Percentiles rank a stretch among this genome's conserved stretches.
These are phyloP conservation scores for Yponomeuta cagnagella DNA, from an alignment of 2,888 invertebrate species.

Conservation along the genomic window DNA sequence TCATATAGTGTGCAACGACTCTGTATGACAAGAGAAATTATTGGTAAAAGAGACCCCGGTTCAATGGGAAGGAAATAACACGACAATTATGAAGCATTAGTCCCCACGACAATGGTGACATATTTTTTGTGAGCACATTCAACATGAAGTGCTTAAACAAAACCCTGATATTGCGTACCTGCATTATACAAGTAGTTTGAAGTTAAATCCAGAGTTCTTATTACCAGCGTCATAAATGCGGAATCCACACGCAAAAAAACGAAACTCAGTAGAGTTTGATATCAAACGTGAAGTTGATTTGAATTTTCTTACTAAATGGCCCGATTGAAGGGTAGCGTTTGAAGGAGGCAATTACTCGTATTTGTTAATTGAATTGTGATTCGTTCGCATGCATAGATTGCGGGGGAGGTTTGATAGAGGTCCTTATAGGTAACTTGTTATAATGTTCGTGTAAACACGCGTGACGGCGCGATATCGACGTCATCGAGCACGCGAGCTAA, in stretches of 20 bases:
- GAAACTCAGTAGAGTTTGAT: neutral
- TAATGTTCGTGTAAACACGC: slow-evolving; percentile 60
- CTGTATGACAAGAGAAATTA: slow-evolving; percentile 59
- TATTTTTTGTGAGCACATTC: slow-evolving; percentile 50
- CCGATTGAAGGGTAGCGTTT: neutral
- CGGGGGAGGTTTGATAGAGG: slow-evolving; percentile 51
- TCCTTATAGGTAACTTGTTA: slow-evolving; percentile 56
- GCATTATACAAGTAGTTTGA: neutral
- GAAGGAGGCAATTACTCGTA: neutral
- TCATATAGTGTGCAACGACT: slow-evolving; percentile 28
- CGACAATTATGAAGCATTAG: slow-evolving; percentile 64
- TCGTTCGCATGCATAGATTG: slow-evolving; percentile 25
- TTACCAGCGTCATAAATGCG: neutral
- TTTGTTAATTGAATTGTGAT: slow-evolving; percentile 1
- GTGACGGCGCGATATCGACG: slow-evolving; percentile 63
- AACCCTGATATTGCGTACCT: slow-evolving; percentile 21
- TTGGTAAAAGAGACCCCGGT: slow-evolving; percentile 43
- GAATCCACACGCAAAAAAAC: neutral
- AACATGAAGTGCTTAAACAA: slow-evolving; percentile 47
- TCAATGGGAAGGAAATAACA: slow-evolving; percentile 67
- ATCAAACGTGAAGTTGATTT: neutral
- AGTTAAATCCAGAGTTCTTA: neutral
- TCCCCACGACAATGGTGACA: slow-evolving; percentile 56
- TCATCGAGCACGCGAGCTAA: slow-evolving; percentile 62
- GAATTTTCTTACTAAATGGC: neutral